phyloP scores from a whole-genome alignment of 1,140 invertebrate species.

The Magallana ariakensis region DNA sequence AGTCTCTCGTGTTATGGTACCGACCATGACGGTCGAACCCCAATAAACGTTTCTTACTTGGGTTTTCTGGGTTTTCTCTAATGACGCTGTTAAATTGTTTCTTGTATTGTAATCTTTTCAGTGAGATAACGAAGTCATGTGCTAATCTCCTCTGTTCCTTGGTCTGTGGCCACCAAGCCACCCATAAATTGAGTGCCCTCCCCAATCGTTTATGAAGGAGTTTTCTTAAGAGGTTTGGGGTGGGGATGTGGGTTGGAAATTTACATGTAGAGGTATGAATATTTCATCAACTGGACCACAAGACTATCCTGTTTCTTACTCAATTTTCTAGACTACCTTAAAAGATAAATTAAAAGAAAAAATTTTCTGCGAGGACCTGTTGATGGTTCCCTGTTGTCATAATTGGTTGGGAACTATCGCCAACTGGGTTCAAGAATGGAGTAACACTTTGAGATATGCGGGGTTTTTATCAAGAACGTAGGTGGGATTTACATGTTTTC shows the following conservation, averaged over 20 bases:
- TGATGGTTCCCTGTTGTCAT: constrained; percentile 26
- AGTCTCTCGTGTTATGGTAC: background rate
- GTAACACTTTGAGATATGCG: constrained; percentile 33
- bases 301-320: background rate
- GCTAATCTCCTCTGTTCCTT: background rate
- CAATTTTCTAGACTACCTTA: background rate
- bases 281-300: too few species aligned
- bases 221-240: too few species aligned
- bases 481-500: constrained; percentile 35
- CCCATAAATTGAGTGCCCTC: too few species aligned
- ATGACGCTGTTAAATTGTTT: background rate
- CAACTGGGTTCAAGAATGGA: constrained; percentile 20
- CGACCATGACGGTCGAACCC: background rate
- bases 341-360: background rate
- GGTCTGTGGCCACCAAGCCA: background rate
- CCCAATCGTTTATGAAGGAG: too few species aligned
- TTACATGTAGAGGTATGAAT: too few species aligned
- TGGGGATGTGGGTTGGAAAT: too few species aligned
- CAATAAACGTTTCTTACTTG: background rate
- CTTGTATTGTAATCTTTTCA: background rate
- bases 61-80: background rate
- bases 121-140: constrained; percentile 21
- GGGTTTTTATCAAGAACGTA: constrained; percentile 29
- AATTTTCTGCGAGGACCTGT: background rate
- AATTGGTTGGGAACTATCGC: constrained; percentile 8